A percentile compares a stretch with the other conserved stretches of the same genome.
Conservation (phyloP, 2,797 vertebrate species). For the Pogonophryne albipinna region DNA sequence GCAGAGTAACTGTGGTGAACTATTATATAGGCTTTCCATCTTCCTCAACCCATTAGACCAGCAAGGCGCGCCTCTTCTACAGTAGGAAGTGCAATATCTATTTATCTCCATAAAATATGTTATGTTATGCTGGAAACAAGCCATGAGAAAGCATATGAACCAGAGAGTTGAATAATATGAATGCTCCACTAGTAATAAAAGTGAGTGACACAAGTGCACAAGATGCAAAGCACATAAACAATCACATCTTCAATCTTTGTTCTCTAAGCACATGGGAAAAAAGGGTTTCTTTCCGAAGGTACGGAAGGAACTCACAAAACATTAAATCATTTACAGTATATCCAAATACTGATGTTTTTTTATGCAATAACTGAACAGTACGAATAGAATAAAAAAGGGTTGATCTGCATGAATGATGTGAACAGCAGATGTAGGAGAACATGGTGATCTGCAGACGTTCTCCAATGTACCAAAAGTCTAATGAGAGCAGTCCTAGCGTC, state of each 20-base stretch:
- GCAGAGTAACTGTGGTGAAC: neutral
- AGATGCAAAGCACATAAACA: neutral
- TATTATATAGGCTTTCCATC: slow-evolving; percentile 11
- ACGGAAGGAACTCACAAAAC: neutral
- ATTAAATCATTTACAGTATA: neutral
- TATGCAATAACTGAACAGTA: neutral
- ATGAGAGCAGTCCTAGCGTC: slow-evolving; percentile 67
- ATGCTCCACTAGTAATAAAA: slow-evolving; percentile 17
- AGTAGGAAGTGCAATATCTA: slow-evolving; percentile 8
- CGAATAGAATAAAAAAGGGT: neutral
- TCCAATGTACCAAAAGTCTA: slow-evolving; percentile 38
- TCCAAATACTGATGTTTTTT: neutral
- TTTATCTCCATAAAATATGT: slow-evolving; percentile 50
- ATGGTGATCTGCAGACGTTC: slow-evolving; percentile 9
- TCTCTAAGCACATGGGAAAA: neutral
- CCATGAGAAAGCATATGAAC: slow-evolving; percentile 35
- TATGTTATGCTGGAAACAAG: slow-evolving; percentile 29
- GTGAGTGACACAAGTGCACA: neutral
- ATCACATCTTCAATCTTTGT: slow-evolving; percentile 1
- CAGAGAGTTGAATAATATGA: slow-evolving; percentile 18
- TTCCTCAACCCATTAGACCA: slow-evolving; percentile 12
- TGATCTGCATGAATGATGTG: neutral
- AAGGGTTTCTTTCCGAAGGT: neutral
- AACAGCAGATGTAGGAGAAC: slow-evolving; percentile 10
- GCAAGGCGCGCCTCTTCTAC: neutral